Conservation (phyloP, 2,797 vertebrate genomes). For the Eulemur albifrons region DNA sequence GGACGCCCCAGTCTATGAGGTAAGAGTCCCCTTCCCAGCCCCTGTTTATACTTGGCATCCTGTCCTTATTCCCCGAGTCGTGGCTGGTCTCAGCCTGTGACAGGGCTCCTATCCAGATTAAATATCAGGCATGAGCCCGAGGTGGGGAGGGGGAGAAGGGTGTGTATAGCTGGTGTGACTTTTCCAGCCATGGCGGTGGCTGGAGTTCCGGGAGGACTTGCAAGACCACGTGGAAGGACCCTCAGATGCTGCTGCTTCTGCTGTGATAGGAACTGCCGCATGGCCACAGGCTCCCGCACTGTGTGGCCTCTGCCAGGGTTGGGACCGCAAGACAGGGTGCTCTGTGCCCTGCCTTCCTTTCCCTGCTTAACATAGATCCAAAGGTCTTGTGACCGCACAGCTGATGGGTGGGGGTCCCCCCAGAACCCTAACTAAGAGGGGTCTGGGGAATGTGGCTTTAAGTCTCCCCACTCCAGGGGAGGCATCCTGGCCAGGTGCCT, state of each 20-base stretch:
- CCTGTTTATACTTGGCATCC: background rate
- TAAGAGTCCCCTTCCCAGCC: background rate
- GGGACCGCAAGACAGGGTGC: fast-evolving
- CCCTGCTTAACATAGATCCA: background rate
- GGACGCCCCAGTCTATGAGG: slow-evolving; percentile 38
- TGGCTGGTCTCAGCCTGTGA: background rate
- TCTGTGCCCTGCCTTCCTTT: background rate
- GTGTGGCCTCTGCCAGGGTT: background rate
- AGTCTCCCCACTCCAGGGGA: background rate
- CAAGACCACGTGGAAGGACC: background rate
- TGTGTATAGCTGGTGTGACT: background rate
- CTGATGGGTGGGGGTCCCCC: background rate
- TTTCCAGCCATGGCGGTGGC: background rate
- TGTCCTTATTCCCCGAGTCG: background rate
- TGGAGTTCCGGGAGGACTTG: background rate
- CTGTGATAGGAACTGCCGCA: background rate
- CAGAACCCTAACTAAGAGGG: background rate
- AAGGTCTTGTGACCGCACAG: background rate
- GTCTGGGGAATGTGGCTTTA: background rate
- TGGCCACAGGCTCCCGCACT: fast-evolving
- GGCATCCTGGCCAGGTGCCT: background rate
- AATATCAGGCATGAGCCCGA: background rate
- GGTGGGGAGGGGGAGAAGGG: background rate
- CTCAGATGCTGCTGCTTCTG: fast-evolving
- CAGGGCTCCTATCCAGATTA: background rate